Evolutionary conservation across 2,888 invertebrate species (phyloP), one percentile per base, ranked within the genome.

Genomic region (Caradrina clavipalpis): DNA sequence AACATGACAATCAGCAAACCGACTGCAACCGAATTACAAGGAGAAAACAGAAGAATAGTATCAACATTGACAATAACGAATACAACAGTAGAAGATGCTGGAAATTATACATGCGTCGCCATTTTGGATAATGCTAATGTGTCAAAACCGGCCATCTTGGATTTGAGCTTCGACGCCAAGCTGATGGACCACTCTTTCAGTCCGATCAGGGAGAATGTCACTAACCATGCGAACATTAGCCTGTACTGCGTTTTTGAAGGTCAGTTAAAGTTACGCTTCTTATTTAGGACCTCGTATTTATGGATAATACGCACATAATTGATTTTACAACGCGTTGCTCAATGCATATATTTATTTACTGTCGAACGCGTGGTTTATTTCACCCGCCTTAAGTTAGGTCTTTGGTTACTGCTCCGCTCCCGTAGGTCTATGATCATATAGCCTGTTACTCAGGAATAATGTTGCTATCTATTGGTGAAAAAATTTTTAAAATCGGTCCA

Each of bases 211-310:
- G 83, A 84, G 39, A 91, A 92, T 62, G 83, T 87, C 0, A 86
- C 90, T 0, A 84, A 90, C 10, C 82, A 83, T 15, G 84, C 76
- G 0, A 88, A 86, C 61, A 87, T 92, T 0, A 87, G 83, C 0
- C 74, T 95, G 85, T 82, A 80, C 47, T 96, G 96, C 84, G 75
- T 89, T 57, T 96, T 96, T 84, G 92, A 95, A 92, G 92, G 96
- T 96, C 71, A 83, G 88, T 81, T 15, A 26, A 26, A 4, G 2
- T 26, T 4, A 3, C 26, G 4, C 26, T 26, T 4, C 26, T 26
- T 26, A 4, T 26, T 26, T 26, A 26, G 4, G 26, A 26, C 26
- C 26, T 26, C 26, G 26, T 26, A 26, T 26, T 26, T 26, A 26
- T 26, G 26, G 26, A 26, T 26, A 26, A 26, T 26, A 26, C 2